Base-by-base conservation (phyloP, 1,140 invertebrate species). In the Bradynema listronoti region DNA sequence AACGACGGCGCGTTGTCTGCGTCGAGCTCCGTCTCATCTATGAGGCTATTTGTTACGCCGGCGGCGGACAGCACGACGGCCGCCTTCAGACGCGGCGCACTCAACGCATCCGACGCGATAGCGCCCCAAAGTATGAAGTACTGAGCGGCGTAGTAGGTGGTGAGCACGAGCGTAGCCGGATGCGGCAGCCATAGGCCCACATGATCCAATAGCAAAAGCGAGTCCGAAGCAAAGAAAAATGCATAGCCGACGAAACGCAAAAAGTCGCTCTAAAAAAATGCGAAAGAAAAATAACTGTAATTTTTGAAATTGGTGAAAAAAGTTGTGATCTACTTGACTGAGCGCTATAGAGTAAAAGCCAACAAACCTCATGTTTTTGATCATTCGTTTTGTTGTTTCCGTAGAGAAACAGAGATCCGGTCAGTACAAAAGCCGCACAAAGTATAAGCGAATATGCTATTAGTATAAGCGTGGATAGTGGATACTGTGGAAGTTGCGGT, bases 211-310 rank as follows among this genome's bases (percentile, higher is more conserved):
- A 64, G 63, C 22, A 64, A 30, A 7, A 64, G 7, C 27, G 62
- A 63, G 46, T 64, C 62, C 25, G 62, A 64, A 29, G 65, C n/a
- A 34, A 51, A 64, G 50, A 64, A 64, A 14, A 64, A 33, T 5
- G 34, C 33, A 32, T 42, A 64, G 22, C 62, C 62, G 16, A 57
- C 32, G 42, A 64, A 66, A 27, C 57, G 61, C 34, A 63, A 42
- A 41, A 63, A 7, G 39, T 66, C 49, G 14, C 41, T 53, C 61
- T 63, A 11, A n/a, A 60, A 50, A 47, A 47, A 29, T 47, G 7
- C 29, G 7, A 29, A 47, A 29, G 11, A 39, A 19, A 39, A 39
- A 39, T 39, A 39, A 19, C 36, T 39, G 19, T 39, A 11, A 11
- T 19, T 11, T 39, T 11, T 39, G 19, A 39, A 39, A 11, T 39